These are phyloP conservation scores for Cuniculus paca DNA, from an alignment of 2,797 vertebrate species.

Conservation along the genomic window DNA sequence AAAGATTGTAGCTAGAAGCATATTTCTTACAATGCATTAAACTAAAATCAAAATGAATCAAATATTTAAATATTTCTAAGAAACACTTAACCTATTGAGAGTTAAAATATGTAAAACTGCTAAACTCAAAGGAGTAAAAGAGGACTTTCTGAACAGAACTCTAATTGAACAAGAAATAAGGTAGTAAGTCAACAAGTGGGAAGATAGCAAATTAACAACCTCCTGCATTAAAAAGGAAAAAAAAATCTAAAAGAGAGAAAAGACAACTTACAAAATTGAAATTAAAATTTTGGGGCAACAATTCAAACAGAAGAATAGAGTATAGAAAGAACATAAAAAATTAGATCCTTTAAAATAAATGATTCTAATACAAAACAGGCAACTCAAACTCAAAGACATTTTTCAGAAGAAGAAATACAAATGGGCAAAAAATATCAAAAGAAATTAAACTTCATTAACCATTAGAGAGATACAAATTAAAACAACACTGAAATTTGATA, in stretches of 20 bases:
- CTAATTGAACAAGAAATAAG: neutral
- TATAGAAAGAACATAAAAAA: neutral
- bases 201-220: neutral
- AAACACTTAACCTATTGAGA: neutral
- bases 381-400: neutral
- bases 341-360: neutral
- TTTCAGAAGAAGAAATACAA: neutral
- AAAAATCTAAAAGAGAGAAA: neutral
- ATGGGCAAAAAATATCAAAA: neutral
- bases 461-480: neutral
- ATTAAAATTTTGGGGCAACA: neutral
- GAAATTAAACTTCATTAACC: neutral
- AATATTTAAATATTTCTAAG: neutral
- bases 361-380: neutral
- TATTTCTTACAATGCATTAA: neutral
- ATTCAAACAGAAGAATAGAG: neutral
- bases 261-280: neutral
- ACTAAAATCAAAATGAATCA: neutral
- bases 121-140: neutral
- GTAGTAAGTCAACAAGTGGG: neutral
- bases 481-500: neutral
- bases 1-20: neutral
- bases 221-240: neutral
- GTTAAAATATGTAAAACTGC: neutral
- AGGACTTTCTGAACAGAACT: neutral